These are phyloP conservation scores for Phenganax stokvisi DNA, from an alignment of 92 coral and sea anemone genomes.

Conservation along the genomic window DNA sequence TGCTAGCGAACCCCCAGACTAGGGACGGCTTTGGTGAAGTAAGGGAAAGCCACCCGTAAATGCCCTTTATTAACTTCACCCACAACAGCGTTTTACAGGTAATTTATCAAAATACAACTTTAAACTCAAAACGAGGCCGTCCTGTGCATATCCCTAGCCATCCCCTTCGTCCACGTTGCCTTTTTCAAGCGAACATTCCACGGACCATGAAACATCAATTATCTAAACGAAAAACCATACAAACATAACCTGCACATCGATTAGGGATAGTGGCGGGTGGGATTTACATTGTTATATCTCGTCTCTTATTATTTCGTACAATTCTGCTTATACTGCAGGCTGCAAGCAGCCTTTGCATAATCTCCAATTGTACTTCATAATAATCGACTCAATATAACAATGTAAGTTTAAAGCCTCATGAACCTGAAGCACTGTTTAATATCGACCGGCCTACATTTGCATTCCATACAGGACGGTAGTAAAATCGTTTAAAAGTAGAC, in stretches of 20 bases:
- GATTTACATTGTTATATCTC: conserved; percentile 13
- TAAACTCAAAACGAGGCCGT: no score
- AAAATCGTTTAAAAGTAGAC: conserved; percentile 36
- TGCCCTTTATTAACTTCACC: no score
- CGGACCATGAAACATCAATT: no score
- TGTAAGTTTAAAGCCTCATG: conserved; percentile 23
- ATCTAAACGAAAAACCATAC: background rate
- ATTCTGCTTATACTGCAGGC: conserved; percentile 16
- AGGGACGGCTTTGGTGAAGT: no score
- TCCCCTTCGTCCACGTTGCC: no score
- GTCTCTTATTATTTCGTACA: conserved; percentile 18
- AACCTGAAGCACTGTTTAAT: background rate
- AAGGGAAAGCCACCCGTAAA: no score
- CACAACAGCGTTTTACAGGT: no score
- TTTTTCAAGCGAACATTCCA: no score
- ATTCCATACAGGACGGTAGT: conserved; percentile 35
- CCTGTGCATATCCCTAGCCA: no score
- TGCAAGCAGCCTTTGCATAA: conserved; percentile 25
- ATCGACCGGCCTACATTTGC: conserved; percentile 36
- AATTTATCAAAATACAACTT: no score
- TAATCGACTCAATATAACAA: conserved; percentile 25
- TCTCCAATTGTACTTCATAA: conserved; percentile 27
- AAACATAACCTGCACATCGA: background rate
- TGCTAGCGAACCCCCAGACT: no score
- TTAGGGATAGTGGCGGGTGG: background rate